phyloP scores from a whole-genome alignment of 2,113 vertebrate genomes.

The Rhadina sibilatrix region DNA sequence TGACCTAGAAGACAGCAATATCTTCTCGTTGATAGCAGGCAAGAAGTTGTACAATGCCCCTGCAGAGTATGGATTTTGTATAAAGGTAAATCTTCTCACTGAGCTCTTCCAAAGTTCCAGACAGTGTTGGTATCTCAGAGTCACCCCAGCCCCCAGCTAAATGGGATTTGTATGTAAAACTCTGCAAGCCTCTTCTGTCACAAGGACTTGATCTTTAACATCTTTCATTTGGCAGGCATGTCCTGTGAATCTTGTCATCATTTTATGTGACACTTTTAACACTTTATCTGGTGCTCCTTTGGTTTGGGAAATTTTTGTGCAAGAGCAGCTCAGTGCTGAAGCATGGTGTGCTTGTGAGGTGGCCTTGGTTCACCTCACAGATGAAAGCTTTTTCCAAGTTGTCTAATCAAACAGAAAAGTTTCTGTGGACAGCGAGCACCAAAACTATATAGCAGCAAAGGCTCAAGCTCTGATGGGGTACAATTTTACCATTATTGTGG shows the following conservation, averaged over 20 bases:
- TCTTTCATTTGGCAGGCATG: slow-evolving; percentile 45
- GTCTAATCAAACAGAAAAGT: not conserved
- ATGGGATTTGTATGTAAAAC: not conserved
- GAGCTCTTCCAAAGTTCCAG: not conserved
- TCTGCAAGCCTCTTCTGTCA: not conserved
- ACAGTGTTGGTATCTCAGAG: not conserved
- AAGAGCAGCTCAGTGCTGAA: slow-evolving; percentile 4
- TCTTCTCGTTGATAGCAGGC: slow-evolving; percentile 86
- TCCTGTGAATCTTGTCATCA: slow-evolving; percentile 29
- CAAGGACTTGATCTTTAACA: slow-evolving; percentile 26
- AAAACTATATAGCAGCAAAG: not conserved
- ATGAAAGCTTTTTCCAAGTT: not conserved
- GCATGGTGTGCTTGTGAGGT: not conserved
- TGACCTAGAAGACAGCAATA: slow-evolving; percentile 91
- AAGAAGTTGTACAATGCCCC: slow-evolving; percentile 91
- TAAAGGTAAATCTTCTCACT: slow-evolving; percentile 82
- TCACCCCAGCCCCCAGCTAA: not conserved
- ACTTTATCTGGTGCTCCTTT: slow-evolving; percentile 47
- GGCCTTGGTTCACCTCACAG: slow-evolving; percentile 26
- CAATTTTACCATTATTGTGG: not conserved
- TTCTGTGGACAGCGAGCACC: not conserved
- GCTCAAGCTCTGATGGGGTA: rapidly evolving
- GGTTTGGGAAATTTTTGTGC: slow-evolving; percentile 22
- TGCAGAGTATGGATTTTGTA: slow-evolving; percentile 91
- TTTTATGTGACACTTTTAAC: slow-evolving; percentile 40